Evolutionary conservation across 1,140 invertebrate species (phyloP).

Genomic region (Drosophila melanica): DNA sequence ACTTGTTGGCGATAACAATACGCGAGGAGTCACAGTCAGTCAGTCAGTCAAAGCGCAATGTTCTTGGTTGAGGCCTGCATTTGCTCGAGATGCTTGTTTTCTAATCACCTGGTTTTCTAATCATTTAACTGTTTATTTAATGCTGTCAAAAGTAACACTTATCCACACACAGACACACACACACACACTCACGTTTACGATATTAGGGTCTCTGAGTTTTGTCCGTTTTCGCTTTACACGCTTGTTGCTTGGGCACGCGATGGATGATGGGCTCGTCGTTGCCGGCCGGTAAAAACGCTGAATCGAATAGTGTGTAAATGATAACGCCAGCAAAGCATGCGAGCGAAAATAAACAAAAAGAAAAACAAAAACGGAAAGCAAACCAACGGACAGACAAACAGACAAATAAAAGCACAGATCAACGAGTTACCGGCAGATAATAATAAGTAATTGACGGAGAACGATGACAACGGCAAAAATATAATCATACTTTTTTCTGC

Average conservation of each 20-base stretch:
- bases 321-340: slow-evolving; percentile 72
- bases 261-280: not conserved
- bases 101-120: slow-evolving; percentile 44
- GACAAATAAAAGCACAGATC: slow-evolving; percentile 11
- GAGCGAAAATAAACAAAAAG: slow-evolving; percentile 57
- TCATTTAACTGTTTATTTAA: slow-evolving; percentile 60
- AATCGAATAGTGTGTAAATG: slow-evolving; percentile 54
- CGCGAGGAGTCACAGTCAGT: not conserved
- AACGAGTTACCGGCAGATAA: slow-evolving; percentile 41
- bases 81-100: slow-evolving; percentile 28
- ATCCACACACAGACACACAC: slow-evolving; percentile 18
- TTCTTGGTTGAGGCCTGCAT: slow-evolving; percentile 7
- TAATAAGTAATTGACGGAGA: slow-evolving; percentile 50
- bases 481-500: slow-evolving; percentile 43
- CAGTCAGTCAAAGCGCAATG: not conserved
- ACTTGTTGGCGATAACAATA: slow-evolving; percentile 40
- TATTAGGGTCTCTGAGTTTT: slow-evolving; percentile 1
- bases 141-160: slow-evolving; percentile 72
- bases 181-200: not conserved
- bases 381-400: not conserved
- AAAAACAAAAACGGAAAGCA: slow-evolving; percentile 25
- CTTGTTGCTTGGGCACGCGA: slow-evolving; percentile 22
- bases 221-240: slow-evolving; percentile 24
- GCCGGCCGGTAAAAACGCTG: slow-evolving; percentile 58
- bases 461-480: slow-evolving; percentile 52